phyloP scores from a whole-genome alignment of 1,140 invertebrate species.

The Brachionus asplanchnoidis region DNA sequence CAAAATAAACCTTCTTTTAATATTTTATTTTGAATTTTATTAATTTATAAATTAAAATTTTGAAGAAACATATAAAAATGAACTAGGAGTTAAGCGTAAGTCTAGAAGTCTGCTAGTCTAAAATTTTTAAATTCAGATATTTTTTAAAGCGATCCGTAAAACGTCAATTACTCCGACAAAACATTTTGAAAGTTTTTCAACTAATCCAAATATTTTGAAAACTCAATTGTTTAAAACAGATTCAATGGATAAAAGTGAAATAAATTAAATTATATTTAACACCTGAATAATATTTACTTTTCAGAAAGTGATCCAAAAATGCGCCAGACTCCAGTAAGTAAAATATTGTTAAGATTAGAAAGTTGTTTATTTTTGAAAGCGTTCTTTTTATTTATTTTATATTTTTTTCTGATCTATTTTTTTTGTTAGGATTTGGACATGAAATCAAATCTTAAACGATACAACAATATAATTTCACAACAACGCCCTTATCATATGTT shows the following conservation, averaged over 20 bases:
- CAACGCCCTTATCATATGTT: neutral
- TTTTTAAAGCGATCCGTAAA: neutral
- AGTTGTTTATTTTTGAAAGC: neutral
- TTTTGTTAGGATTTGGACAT: neutral
- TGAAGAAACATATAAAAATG: slow-evolving; percentile 19
- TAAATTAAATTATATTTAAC: neutral
- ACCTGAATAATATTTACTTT: neutral
- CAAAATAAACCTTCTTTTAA: neutral
- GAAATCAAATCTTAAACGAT: neutral
- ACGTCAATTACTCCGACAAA: slow-evolving; percentile 20
- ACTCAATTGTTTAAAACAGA: neutral
- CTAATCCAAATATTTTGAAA: neutral
- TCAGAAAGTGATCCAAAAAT: neutral
- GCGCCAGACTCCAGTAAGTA: neutral
- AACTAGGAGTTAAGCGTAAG: slow-evolving; percentile 27
- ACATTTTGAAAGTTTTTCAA: slow-evolving; percentile 28
- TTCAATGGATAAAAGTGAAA: neutral
- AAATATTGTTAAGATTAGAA: neutral
- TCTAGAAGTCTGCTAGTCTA: neutral
- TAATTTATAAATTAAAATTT: neutral
- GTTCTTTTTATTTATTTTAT: no score
- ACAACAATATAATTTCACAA: neutral
- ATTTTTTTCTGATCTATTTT: neutral
- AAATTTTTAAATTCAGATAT: neutral
- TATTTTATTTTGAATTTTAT: no score